Evolutionary conservation across 2,888 invertebrate genomes (phyloP), one percentile per base, ranked within the genome.

Genomic region (Selenia dentaria): DNA sequence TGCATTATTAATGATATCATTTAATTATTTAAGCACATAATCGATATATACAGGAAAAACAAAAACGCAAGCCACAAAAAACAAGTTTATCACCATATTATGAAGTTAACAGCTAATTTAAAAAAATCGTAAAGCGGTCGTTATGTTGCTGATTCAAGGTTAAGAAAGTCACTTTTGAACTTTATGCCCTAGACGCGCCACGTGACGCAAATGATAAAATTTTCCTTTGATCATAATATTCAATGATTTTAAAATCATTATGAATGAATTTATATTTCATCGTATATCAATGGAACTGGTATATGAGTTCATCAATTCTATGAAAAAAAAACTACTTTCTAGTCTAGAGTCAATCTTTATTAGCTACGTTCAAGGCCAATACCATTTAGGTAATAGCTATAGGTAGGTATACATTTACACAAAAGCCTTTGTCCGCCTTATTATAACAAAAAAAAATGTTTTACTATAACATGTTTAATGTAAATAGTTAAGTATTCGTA

Each of bases 1-100:
- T 81, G 79, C 74, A 77, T 59, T 64, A 65, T 55, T 66, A 64
- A 70, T 68, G 42, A 67, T 53, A 67, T 59, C 45, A 55, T 64
- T 64, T 63, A 64, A 64, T 63, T 67, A 59, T 70, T 70, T 67
- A 62, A 44, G 51, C 41, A 51, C 52, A 54, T 56, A 47, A 59
- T 54, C 48, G n/a, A 50, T 31, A 51, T 51, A 22, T 29, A 45
- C 44, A 37, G 39, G 35, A 44, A 60, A 64, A 64, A 62, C 42
- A 65, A 59, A 65, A 67, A 55, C 10, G 8, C 25, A 10, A 3
- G 52, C 42, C 47, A 57, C 13, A 35, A 49, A 34, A 72, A 72
- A 69, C 32, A 50, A 72, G 71, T 71, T 62, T 39, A 61, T 65
- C 61, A 48, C 64, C 35, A 62, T 41, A 51, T 66, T 57, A 57